phyloP scores from a whole-genome alignment of 2,797 vertebrate species.

The Benthosema pterotum region DNA sequence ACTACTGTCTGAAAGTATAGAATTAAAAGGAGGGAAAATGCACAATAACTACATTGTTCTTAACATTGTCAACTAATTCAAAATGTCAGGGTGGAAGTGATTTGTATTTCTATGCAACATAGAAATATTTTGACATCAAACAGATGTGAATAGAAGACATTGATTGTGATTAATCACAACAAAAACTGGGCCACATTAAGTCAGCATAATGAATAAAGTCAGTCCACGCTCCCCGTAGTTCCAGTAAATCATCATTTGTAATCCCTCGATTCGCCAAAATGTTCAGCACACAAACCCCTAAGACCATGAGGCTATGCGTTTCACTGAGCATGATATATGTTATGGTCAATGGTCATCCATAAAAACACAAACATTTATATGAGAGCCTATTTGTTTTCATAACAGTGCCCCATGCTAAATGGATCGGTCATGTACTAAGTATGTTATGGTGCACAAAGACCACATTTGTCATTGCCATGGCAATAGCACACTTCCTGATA shows the following conservation, averaged over 20 bases:
- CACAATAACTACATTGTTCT: slow-evolving; percentile 49
- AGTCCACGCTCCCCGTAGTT: slow-evolving; percentile 39
- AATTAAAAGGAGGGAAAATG: slow-evolving; percentile 32
- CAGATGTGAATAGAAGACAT: slow-evolving; percentile 50
- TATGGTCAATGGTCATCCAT: slow-evolving; percentile 25
- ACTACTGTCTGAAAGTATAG: slow-evolving; percentile 2
- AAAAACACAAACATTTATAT: slow-evolving; percentile 14
- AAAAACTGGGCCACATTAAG: slow-evolving; percentile 42
- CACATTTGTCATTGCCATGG: slow-evolving; percentile 32
- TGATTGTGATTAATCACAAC: slow-evolving; percentile 72
- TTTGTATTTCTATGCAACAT: slow-evolving; percentile 60
- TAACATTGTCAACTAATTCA: slow-evolving; percentile 37
- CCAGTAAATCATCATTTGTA: slow-evolving; percentile 54
- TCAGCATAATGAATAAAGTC: slow-evolving; percentile 31
- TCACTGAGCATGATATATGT: slow-evolving; percentile 7
- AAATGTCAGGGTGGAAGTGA: slow-evolving; percentile 51
- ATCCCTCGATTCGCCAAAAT: slow-evolving; percentile 30
- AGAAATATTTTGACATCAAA: slow-evolving; percentile 42
- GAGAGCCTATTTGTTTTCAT: slow-evolving; percentile 7
- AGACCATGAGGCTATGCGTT: slow-evolving; percentile 15
- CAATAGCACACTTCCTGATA: slow-evolving; percentile 36
- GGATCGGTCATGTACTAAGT: slow-evolving; percentile 19
- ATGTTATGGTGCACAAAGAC: slow-evolving; percentile 24
- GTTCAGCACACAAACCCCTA: slow-evolving; percentile 38
- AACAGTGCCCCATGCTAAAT: neutral